Percentiles rank a stretch among this genome's conserved stretches.
These are phyloP conservation scores for Metacarcinus magister DNA, from an alignment of 2,888 invertebrate species.

Conservation along the genomic window DNA sequence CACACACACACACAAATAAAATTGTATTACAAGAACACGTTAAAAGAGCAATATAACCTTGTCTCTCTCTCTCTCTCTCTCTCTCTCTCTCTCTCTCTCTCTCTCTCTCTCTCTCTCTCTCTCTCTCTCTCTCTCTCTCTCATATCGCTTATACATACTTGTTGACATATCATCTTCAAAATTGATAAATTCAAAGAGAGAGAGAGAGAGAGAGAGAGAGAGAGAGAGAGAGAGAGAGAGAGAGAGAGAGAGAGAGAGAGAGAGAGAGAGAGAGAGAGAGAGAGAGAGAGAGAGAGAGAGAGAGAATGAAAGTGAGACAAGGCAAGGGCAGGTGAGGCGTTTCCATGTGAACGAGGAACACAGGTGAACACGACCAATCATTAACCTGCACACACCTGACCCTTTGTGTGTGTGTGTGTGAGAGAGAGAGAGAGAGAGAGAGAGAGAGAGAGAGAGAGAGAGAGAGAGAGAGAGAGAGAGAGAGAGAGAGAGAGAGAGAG, in stretches of 20 bases:
- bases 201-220: neutral
- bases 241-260: conserved; percentile 51
- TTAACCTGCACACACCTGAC: neutral
- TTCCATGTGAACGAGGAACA: neutral
- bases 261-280: neutral
- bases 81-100: neutral
- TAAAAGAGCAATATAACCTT: neutral
- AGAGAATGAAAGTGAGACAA: neutral
- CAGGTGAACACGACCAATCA: neutral
- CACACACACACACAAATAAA: conserved; percentile 19
- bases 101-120: conserved; percentile 1
- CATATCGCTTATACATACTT: neutral
- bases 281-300: conserved; percentile 52
- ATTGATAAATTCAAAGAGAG: neutral
- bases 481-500: conserved; percentile 36
- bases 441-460: conserved; percentile 60
- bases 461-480: conserved; percentile 62
- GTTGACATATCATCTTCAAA: no score
- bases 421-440: conserved; percentile 58
- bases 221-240: conserved; percentile 48
- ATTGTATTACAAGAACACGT: neutral
- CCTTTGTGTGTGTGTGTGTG: neutral
- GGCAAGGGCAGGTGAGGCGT: no score
- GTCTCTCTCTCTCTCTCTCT: neutral
- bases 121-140: conserved; percentile 56